Evolutionary conservation across 64 coral and sea anemone species (phyloP), one percentile per base, ranked within the genome.

Genomic region (Montipora capricornis): DNA sequence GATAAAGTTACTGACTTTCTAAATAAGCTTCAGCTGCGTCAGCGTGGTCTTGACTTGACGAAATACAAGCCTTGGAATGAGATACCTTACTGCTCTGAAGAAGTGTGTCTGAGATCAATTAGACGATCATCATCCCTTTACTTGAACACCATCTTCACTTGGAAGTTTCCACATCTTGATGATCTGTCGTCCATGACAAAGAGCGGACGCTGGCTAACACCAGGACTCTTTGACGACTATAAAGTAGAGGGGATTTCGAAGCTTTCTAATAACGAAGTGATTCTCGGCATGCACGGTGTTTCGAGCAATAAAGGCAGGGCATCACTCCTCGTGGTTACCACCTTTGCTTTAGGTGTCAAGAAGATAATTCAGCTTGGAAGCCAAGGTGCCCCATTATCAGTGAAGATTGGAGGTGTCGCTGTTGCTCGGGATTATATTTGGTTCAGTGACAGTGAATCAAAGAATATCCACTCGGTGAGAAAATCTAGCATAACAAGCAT

Each of bases 81-180:
- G 58, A 94, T 96, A 84, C 88, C 94, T 17, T 94, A 99, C 53
- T 99, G 97, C 76, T 99, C 97, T 17, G 84, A 70, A 49, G 95
- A 95, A 3, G 97, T 99, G 19, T 99, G 97, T 48, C 51, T 99
- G 1, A 80, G 97, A 91, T 79, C 91, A 20, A 53, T 99, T 3
- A 93, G 95, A 26, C 55, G 97, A n/a, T 99, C 97, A 26, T 99
- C 97, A 20, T 77, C 92, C 24, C 82, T 92, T 29, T 99, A 99
- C 49, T 88, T 94, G 1, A 94, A 93, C 19, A 94, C 87, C 11
- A 96, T 99, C 60, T 99, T 99, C 61, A 77, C 92, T n/a, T 96
- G 95, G 83, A 99, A 99, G 20, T 99, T 91, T 68, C 94, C 94
- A 44, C 97, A 99, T 83, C 83, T 99, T 5, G 97, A 99, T 74